Evolutionary conservation across 2,797 vertebrate species (phyloP).

Genomic region (Thunnus albacares): DNA sequence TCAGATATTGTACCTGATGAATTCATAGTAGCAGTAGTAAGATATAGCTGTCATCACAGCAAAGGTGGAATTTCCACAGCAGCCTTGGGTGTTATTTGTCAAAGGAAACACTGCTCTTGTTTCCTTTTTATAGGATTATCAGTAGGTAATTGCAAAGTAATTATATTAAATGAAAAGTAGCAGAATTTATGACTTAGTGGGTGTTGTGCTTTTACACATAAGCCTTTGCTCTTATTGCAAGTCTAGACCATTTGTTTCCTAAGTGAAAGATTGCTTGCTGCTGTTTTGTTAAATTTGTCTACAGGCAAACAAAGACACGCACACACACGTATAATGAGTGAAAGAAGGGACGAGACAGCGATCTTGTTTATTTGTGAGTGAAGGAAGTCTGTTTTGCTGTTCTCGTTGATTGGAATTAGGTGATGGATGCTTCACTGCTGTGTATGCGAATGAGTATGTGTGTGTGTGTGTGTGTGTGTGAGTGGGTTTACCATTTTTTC

Average conservation of each 20-base stretch:
- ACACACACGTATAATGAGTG: slow-evolving; percentile 40
- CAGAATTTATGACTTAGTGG: not conserved
- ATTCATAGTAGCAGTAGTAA: not conserved
- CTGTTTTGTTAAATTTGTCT: slow-evolving; percentile 23
- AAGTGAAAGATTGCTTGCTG: slow-evolving; percentile 37
- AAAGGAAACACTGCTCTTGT: not conserved
- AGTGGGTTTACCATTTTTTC: slow-evolving; percentile 22
- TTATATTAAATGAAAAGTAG: slow-evolving; percentile 7
- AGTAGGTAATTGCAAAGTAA: not conserved
- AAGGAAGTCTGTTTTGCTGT: slow-evolving; percentile 48
- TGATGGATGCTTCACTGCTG: slow-evolving; percentile 55
- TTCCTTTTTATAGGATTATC: not conserved
- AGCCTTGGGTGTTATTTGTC: not conserved
- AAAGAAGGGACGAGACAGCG: slow-evolving; percentile 13
- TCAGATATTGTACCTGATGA: slow-evolving; percentile 4
- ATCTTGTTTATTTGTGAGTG: slow-evolving; percentile 46
- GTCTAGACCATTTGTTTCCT: slow-evolving; percentile 8
- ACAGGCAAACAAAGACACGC: not conserved
- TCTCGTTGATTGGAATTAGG: slow-evolving; percentile 66
- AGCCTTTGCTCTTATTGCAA: slow-evolving; percentile 5
- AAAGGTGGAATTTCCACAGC: not conserved
- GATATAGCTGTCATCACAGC: not conserved
- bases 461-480: slow-evolving; percentile 5
- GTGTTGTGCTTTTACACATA: slow-evolving; percentile 8
- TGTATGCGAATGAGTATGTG: slow-evolving; percentile 11